Evolutionary conservation across 2,113 vertebrate genomes (phyloP).

Genomic region (Corythaixoides concolor): DNA sequence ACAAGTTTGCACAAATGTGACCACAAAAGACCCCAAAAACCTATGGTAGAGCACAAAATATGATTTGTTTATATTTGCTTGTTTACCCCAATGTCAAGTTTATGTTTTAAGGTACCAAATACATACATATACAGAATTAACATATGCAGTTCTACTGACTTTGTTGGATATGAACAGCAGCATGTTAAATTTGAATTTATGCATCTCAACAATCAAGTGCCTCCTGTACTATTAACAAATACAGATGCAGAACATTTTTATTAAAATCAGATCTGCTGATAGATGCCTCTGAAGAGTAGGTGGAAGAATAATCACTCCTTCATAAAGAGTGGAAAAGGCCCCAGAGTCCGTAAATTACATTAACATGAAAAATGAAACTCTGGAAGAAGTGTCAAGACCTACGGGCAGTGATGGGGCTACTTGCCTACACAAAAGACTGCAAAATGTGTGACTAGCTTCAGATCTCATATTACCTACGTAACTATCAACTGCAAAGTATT

Average conservation of each 20-base stretch:
- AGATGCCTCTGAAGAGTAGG: neutral
- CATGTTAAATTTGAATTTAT: neutral
- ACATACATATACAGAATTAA: neutral
- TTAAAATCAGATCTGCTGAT: neutral
- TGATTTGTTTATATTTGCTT: neutral
- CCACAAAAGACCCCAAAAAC: neutral
- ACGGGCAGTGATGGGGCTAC: neutral
- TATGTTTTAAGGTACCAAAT: neutral
- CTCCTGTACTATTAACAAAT: neutral
- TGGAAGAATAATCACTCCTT: neutral
- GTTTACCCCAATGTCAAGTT: neutral
- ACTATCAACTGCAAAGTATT: neutral
- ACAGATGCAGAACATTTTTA: neutral
- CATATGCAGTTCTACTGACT: neutral
- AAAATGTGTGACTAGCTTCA: neutral
- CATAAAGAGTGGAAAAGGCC: neutral
- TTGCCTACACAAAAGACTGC: neutral
- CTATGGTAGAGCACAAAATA: neutral
- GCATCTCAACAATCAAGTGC: neutral
- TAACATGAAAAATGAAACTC: neutral
- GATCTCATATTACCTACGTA: neutral
- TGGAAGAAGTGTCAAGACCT: neutral
- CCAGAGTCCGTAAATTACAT: neutral
- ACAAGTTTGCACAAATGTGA: neutral
- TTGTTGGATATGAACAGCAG: neutral